Evolutionary conservation across 2,113 vertebrate species (phyloP).

Genomic region (Dipodomys merriami): DNA sequence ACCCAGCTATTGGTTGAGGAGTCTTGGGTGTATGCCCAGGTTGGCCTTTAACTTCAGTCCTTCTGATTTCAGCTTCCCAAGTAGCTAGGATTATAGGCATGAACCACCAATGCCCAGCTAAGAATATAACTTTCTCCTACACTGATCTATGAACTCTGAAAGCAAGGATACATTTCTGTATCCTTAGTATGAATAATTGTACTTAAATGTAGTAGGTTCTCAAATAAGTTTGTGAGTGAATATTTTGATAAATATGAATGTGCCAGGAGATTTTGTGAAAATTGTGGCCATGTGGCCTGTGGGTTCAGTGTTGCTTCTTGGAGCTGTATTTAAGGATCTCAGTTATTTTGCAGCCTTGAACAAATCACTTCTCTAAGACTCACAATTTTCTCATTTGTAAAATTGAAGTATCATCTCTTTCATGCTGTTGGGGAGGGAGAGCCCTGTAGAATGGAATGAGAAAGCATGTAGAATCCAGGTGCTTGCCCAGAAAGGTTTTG

Average conservation of each 20-base stretch:
- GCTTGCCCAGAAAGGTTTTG: background rate
- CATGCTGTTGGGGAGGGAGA: background rate
- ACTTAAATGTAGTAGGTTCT: constrained; percentile 2
- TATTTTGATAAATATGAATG: background rate
- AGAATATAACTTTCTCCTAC: background rate
- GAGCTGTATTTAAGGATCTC: background rate
- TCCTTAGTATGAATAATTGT: background rate
- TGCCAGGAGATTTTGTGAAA: background rate
- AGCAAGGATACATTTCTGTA: background rate
- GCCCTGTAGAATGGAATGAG: constrained; percentile 9
- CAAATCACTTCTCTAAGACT: constrained; percentile 48
- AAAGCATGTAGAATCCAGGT: background rate
- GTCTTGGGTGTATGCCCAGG: no score
- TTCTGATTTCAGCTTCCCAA: no score
- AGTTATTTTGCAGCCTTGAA: constrained; percentile 43
- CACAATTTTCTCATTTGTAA: constrained; percentile 45
- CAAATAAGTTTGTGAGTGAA: background rate
- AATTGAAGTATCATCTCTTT: constrained; percentile 11
- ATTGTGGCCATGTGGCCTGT: background rate
- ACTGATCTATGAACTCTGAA: background rate
- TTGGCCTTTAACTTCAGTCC: no score
- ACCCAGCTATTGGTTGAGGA: no score
- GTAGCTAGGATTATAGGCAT: no score
- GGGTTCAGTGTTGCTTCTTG: constrained; percentile 34
- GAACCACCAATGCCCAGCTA: no score